Base-by-base conservation (phyloP, 1,140 invertebrate genomes). In the Melipona quadrifasciata region DNA sequence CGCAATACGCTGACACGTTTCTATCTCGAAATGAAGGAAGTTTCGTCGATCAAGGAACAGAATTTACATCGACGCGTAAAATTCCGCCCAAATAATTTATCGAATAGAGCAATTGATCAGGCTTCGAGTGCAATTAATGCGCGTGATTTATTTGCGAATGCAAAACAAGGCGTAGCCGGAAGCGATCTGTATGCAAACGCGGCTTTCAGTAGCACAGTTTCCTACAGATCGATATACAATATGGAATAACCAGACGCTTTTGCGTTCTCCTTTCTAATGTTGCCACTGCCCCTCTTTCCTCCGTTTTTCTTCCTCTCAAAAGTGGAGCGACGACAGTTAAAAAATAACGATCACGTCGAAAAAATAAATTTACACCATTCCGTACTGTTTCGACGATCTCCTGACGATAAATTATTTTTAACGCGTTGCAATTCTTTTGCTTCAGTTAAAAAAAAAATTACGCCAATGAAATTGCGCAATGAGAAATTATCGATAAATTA, bases 201-300 rank as follows among this genome's bases (percentile, higher is more conserved):
- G 2, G 57, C 57, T 73, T 74, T 82, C 71, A 53, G 17, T 65
- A 74, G 24, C 31, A 55, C 31, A 39, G 31, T 47, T 82, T 24
- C 31, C 27, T 57, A 19, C 39, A 73, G 27, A 81, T 74, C 80
- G 39, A 81, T 81, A 81, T 31, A 64, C 47, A 74, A 53, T 74
- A 65, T 51, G 31, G 5, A 24, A 47, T 61, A 16, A 14, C 34
- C 19, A 51, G 27, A 34, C 53, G 39, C 14, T 73, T 55, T 27
- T n/a, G 12, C 24, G 19, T 75, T 75, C 55, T 24, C n/a, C 34
- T 53, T 8, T 39, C 27, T 6, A 14, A 6, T 5, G 27, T 19
- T 70, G 6, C 39, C 39, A 39, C 55, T 34, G 64, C 11, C 17
- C 17, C 21, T n/a, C 11, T 12, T 4, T 27, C 10, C 55, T 21